Evolutionary conservation across 2,797 vertebrate species (phyloP).

Genomic region (Sphenodon punctatus): DNA sequence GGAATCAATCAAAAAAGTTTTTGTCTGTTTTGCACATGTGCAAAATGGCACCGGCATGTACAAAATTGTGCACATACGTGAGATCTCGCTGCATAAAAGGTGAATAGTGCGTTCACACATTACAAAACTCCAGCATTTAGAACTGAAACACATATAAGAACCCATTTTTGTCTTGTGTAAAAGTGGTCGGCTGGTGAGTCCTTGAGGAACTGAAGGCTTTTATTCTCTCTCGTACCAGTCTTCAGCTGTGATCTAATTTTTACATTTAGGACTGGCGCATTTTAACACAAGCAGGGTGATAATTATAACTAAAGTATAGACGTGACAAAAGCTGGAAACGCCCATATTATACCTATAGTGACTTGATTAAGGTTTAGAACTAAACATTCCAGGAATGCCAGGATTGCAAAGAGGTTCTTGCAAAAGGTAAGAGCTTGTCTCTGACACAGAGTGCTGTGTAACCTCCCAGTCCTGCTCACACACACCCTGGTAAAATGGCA

Average conservation of each 20-base stretch:
- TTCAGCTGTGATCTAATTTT: not conserved
- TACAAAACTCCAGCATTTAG: no score
- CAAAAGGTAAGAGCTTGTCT: accelerated
- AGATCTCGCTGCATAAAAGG: no score
- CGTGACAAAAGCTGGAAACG: not conserved
- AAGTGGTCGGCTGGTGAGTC: no score
- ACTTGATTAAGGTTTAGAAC: not conserved
- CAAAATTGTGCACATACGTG: no score
- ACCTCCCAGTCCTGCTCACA: not conserved
- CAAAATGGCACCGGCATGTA: no score
- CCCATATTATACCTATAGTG: not conserved
- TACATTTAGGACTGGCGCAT: not conserved
- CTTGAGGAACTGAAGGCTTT: no score
- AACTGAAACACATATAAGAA: no score
- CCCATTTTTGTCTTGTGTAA: no score
- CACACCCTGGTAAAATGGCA: not conserved
- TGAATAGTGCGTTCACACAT: no score
- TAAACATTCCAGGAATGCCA: not conserved
- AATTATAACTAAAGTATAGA: not conserved
- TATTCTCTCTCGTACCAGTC: no score
- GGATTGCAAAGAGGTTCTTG: not conserved
- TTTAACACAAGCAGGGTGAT: not conserved
- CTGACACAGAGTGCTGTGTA: not conserved
- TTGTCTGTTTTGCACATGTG: no score
- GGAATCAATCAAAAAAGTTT: no score